Evolutionary conservation across 2,797 vertebrate genomes (phyloP), one percentile per base, ranked within the genome.

Genomic region (Linurgus olivaceus): DNA sequence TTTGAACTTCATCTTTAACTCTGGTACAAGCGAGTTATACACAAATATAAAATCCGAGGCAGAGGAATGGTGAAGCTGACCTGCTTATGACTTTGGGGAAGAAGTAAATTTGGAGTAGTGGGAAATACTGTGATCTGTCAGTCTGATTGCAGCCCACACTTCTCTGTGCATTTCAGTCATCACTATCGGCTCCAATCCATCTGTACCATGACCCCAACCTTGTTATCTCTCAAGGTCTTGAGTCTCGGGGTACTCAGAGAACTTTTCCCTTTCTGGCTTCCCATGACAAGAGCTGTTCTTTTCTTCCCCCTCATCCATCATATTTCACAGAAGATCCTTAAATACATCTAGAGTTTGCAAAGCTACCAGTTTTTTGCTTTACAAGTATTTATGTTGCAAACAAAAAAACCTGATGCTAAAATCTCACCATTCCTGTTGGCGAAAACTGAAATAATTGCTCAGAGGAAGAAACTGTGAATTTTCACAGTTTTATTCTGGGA

Each of bases 401-500:
- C 95, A 97, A 96, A 96, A 96, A 97, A 91, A 91, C 94, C 96
- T 94, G 94, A 96, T 94, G 93, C 94, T 96, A 96, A 96, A 96
- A 95, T 96, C 94, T 97, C 96, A 96, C 95, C 92, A 93, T 91
- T 96, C 94, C 92, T 96, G 89, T 95, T 95, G 96, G 92, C 0
- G 2, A 95, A 97, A 97, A 96, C 95, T 94, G 95, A 97, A 96
- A 95, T 96, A 96, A 96, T 96, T 97, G 92, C 95, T 96, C 85
- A 94, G 94, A 93, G 91, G 91, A 96, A 96, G 95, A 95, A 96
- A 94, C 92, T 96, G 96, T 96, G 96, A 97, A 95, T 81, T 93
- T 97, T 96, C 96, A 96, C 91, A 95, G 92, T 88, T 97, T 96
- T 97, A 97, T 97, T 97, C 96, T 93, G 94, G 89, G 94, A 96